Conservation (phyloP, 1,140 invertebrate genomes). For the Sogatella furcifera region DNA sequence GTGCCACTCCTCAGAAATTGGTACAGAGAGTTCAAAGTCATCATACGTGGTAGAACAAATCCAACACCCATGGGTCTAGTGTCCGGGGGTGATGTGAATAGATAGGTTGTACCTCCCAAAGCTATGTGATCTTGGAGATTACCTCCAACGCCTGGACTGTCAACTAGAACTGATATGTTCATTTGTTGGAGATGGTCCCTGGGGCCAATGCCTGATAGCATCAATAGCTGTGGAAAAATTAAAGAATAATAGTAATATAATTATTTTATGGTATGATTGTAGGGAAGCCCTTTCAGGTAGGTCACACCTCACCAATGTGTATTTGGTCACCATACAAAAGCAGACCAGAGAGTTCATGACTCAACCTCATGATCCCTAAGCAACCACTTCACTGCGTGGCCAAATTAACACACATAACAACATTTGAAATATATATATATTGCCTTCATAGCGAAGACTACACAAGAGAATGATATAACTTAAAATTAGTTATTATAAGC, state of each 20-base stretch:
- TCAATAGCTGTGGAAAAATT: conserved; percentile 43
- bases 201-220: conserved; percentile 69
- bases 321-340: too few relatives aligned
- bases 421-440: too few relatives aligned
- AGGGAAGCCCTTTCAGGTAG: too few relatives aligned
- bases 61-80: conserved; percentile 37
- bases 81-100: conserved; percentile 38
- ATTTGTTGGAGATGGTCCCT: conserved; percentile 39
- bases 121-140: conserved; percentile 73
- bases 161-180: conserved; percentile 40
- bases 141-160: conserved; percentile 62
- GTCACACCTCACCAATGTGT: too few relatives aligned
- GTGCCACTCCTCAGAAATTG: conserved; percentile 41
- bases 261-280: too few relatives aligned
- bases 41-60: conserved; percentile 44
- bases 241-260: neutral
- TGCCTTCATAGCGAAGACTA: too few relatives aligned
- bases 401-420: too few relatives aligned
- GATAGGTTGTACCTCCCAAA: conserved; percentile 46
- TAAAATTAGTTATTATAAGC: too few relatives aligned
- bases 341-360: too few relatives aligned
- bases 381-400: too few relatives aligned
- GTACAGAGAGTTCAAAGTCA: conserved; percentile 39
- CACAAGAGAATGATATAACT: too few relatives aligned
- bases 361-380: too few relatives aligned